Evolutionary conservation across 2,888 invertebrate genomes (phyloP).

Genomic region (Hartigia nigra): DNA sequence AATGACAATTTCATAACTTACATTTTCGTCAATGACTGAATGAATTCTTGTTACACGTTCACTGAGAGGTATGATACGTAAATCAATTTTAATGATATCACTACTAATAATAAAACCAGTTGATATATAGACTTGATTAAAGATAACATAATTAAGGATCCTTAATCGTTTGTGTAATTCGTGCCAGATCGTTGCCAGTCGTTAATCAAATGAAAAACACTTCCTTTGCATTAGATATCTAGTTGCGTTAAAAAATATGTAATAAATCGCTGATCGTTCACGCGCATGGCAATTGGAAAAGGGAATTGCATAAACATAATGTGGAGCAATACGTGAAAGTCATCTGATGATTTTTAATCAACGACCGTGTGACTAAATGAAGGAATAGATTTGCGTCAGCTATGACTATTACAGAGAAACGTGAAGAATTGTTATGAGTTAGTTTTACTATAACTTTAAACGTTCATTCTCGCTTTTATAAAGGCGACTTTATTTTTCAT

Average conservation of each 20-base stretch:
- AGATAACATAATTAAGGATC: not conserved
- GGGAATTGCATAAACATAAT: not conserved
- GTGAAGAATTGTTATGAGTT: not conserved
- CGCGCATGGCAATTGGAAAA: not conserved
- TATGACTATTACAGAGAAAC: not conserved
- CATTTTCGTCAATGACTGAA: not conserved
- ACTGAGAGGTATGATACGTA: not conserved
- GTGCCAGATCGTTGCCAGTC: too few species aligned
- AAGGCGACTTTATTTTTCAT: not conserved
- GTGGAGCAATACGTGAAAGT: not conserved
- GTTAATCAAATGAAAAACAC: too few species aligned
- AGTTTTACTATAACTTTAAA: not conserved
- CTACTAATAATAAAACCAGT: not conserved
- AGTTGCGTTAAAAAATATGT: not conserved
- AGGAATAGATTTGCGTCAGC: slow-evolving; percentile 42
- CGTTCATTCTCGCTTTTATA: not conserved
- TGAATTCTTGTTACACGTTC: not conserved
- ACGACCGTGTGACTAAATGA: slow-evolving; percentile 34
- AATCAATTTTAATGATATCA: not conserved
- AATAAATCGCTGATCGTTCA: not conserved
- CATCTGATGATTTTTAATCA: slow-evolving; percentile 13
- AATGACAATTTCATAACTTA: not conserved
- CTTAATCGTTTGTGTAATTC: not conserved
- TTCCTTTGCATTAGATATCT: not conserved
- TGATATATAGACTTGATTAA: not conserved